Base-by-base conservation (phyloP, 1,140 invertebrate genomes). In the Antheraea pernyi region DNA sequence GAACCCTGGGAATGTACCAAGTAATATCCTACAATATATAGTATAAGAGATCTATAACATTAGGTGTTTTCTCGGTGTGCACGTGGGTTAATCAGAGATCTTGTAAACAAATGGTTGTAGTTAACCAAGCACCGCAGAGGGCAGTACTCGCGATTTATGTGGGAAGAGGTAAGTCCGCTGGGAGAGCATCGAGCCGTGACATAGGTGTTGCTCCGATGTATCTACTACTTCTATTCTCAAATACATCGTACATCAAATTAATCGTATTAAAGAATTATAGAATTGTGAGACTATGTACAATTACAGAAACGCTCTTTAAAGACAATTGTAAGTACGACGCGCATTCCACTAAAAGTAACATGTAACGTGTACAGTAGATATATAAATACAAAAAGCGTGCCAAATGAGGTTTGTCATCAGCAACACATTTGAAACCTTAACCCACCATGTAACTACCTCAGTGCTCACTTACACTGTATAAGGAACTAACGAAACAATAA, bases 121-220 rank as follows among this genome's bases (percentile, higher is more conserved):
- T 90, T 89, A 89, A 76, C 76, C 77, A 82, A 77, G 80, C 74
- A 81, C 88, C 88, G 83, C 88, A 85, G 82, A 85, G 84, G 85
- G 83, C 83, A 85, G 83, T 89, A 84, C 78, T 82, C 60, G 76
- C 77, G 79, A 90, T 90, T 90, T 89, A 90, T 90, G 83, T 75
- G 60, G 16, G 18, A 67, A 65, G 64, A 59, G 53, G 10, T n/a
- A 7, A 19, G 7, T 67, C 65, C 65, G 53, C 74, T 63, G 64
- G 69, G 53, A 70, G 58, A 46, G 18, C 13, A 39, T 30, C 37
- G 46, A 53, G 13, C 46, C 16, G 46, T 53, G 46, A n/a, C 46
- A 53, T 53, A 53, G 46, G 46, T 53, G 11, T 53, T 53, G 5
- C 46, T 53, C 6, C 11, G 9, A 53, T 10, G 6, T 53, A 53